These are phyloP conservation scores for Hyperopisus bebe DNA, from an alignment of 2,113 vertebrate genomes.

Conservation along the genomic window DNA sequence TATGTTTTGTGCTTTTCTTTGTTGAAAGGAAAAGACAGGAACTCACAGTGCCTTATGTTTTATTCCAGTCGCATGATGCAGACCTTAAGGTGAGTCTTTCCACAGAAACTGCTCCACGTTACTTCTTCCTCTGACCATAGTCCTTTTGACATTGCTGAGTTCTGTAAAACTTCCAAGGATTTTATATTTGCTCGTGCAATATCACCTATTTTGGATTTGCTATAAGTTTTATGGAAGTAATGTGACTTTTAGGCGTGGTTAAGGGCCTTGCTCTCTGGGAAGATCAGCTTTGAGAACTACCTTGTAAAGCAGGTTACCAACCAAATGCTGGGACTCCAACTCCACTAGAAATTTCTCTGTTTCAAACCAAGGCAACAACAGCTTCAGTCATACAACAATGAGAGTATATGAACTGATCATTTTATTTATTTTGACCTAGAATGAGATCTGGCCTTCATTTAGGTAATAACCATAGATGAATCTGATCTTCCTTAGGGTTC, in stretches of 20 bases:
- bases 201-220: background rate
- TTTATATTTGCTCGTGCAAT: background rate
- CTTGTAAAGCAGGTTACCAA: background rate
- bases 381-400: background rate
- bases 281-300: background rate
- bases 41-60: conserved; percentile 54
- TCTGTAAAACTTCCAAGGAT: background rate
- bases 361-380: background rate
- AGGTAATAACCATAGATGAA: background rate
- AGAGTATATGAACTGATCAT: background rate
- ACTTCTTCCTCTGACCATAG: conserved; percentile 47
- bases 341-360: background rate
- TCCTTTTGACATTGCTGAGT: conserved; percentile 41
- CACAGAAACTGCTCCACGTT: conserved; percentile 55
- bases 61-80: conserved; percentile 62
- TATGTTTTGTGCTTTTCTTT: background rate
- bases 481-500: background rate
- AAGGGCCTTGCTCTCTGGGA: background rate
- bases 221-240: background rate
- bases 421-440: background rate
- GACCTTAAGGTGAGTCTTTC: conserved; percentile 59
- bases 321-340: background rate
- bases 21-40: conserved; percentile 25
- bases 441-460: background rate
- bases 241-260: background rate